Evolutionary conservation across 2,113 vertebrate genomes (phyloP), one percentile per base, ranked within the genome.

Genomic region (Daubentonia madagascariensis): DNA sequence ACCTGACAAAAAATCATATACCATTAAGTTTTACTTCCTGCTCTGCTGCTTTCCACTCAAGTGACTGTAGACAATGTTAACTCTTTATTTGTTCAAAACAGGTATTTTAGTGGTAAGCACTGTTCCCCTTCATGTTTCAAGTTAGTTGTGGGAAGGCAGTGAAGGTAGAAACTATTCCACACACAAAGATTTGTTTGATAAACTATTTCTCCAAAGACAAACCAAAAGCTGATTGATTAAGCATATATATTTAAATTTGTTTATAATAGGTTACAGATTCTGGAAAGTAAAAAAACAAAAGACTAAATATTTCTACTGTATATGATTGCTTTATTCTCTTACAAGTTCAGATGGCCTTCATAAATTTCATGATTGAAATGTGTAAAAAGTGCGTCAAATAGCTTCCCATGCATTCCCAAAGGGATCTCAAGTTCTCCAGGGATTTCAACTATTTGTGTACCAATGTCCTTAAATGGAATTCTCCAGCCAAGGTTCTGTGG

Each of bases 281-380:
- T 68, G 63, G 45, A 35, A 75, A 75, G 43, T 80, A 43, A 79
- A 81, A 81, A 94, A 48, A 32, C 13, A 54, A 50, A 79, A 85
- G 40, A 85, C 4, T 52, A 1, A 85, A 4, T 61, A 87, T 85
- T 63, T 87, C 45, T 73, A 45, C 23, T 90, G 30, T 48, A 40
- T 72, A 37, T n/a, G 37, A 86, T 79, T 91, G n/a, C 32, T 92
- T 89, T 89, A 83, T 87, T 96, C 59, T 63, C 76, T 37, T 88
- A 40, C 85, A 89, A 89, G 16, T 89, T 92, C 32, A 90, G 22
- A 70, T 70, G 18, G 5, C 45, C 52, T 81, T 83, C 45, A 76
- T 76, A 92, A 54, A 40, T 97, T 70, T 90, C 30, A 40, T 75
- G 23, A 80, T 28, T 92, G n/a, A 81, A 94, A 37, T 94, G n/a